Percentiles rank a stretch among this genome's conserved stretches.
These are phyloP conservation scores for Tiaroga cobitis DNA, from an alignment of 2,797 vertebrate genomes.

Conservation along the genomic window DNA sequence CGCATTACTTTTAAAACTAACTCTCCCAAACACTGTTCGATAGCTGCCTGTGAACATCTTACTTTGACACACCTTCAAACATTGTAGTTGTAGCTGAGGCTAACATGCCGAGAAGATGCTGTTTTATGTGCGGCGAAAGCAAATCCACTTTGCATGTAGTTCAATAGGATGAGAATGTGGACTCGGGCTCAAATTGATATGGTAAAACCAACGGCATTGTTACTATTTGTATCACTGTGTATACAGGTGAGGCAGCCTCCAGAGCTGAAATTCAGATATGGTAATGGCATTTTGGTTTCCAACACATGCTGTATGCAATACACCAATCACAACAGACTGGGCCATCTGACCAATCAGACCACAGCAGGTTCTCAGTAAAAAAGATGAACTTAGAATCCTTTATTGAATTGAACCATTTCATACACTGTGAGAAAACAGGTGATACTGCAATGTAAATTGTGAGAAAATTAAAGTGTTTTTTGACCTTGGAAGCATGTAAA, in stretches of 20 bases:
- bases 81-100: not conserved
- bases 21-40: no score
- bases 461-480: not conserved
- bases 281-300: not conserved
- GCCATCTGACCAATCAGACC: not conserved
- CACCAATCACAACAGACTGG: not conserved
- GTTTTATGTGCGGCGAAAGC: not conserved
- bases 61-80: not conserved
- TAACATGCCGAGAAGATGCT: not conserved
- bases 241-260: not conserved
- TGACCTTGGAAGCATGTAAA: not conserved
- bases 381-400: not conserved
- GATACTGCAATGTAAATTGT: not conserved
- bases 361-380: not conserved
- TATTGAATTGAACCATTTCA: not conserved
- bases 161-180: not conserved
- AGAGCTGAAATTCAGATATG: not conserved
- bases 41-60: no score
- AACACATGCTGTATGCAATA: not conserved
- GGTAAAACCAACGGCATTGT: not conserved
- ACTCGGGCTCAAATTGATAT: not conserved
- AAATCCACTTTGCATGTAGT: not conserved
- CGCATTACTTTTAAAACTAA: no score
- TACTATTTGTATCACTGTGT: not conserved
- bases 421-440: not conserved